Evolutionary conservation across 1,140 invertebrate species (phyloP).

Genomic region (Ditylenchus dipsaci): DNA sequence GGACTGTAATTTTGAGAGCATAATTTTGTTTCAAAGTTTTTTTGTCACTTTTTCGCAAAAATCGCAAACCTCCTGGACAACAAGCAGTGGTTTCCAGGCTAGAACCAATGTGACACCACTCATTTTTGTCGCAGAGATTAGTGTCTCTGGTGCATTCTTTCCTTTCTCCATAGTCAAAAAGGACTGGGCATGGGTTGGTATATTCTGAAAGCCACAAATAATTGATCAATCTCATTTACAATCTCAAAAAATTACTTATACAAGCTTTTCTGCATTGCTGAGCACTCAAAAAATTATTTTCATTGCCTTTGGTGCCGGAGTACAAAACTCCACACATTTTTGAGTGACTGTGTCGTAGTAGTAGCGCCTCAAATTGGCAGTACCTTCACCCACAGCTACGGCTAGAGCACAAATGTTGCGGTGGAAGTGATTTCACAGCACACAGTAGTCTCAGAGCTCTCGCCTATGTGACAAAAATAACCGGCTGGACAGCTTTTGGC

Average conservation of each 20-base stretch:
- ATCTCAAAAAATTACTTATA: constrained; percentile 40
- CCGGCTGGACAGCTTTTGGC: constrained; percentile 43
- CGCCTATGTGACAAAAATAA: constrained; percentile 54
- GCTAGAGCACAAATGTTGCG: constrained; percentile 50
- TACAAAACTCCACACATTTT: constrained; percentile 53
- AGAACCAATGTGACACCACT: constrained; percentile 55
- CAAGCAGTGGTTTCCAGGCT: constrained; percentile 48
- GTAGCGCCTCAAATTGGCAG: constrained; percentile 42
- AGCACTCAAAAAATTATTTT: constrained; percentile 54
- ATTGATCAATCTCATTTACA: no score
- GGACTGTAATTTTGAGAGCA: constrained; percentile 7
- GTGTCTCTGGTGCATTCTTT: constrained; percentile 31
- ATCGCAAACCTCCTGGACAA: constrained; percentile 50
- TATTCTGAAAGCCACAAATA: constrained; percentile 28
- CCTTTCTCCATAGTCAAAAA: constrained; percentile 35
- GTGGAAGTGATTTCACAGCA: constrained; percentile 49
- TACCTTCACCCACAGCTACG: constrained; percentile 48
- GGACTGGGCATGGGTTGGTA: constrained; percentile 49
- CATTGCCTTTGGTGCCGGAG: constrained; percentile 52
- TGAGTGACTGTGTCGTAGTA: constrained; percentile 54
- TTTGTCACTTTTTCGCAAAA: no score
- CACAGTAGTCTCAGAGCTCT: constrained; percentile 35
- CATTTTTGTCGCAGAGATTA: constrained; percentile 35
- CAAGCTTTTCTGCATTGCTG: constrained; percentile 48
- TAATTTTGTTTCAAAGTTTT: no score